Evolutionary conservation across 2,113 vertebrate species (phyloP), one percentile per base, ranked within the genome.

Genomic region (Psittacara wagleri): DNA sequence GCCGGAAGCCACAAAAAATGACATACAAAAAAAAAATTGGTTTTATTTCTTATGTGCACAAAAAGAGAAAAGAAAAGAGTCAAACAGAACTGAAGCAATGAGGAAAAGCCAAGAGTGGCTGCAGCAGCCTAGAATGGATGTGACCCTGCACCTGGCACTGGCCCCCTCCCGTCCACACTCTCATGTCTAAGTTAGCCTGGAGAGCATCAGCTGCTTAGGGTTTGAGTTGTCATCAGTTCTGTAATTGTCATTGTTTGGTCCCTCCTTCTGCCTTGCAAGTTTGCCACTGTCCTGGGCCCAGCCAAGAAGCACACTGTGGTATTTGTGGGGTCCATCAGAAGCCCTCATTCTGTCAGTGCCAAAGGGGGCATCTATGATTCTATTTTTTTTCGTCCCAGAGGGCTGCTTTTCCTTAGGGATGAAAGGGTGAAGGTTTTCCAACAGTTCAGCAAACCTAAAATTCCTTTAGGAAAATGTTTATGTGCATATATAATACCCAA

Each of bases 11-110:
- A 92, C 90, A 70, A 95, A 95, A 95, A 97, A 96, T 98, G 98
- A 98, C 98, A 98, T 98, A 98, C 96, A 97, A 98, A 99, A 96
- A 98, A 93, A 93, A 96, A 46, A 70, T 98, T 98, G 98, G 97
- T 99, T 99, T 99, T 98, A 99, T 99, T 99, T 98, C 95, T 98
- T 96, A 98, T 98, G 98, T 98, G 98, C 98, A 98, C 98, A 95
- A 97, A 96, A 97, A 98, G 96, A 98, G 97, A 97, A 97, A 94
- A 97, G 25, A 97, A 96, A 94, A 95, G 33, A 98, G 95, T 98
- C 97, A 94, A 98, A 98, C 97, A 98, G 95, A 98, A 98, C 95
- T 94, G 97, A 98, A 98, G 97, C 88, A 84, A 98, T 98, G 98
- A 98, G 97, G 98, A 98, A 96, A 98, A 98, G 98, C 98, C 98